These are phyloP conservation scores for Plagiodera versicolora DNA, from an alignment of 2,888 invertebrate genomes.

Conservation along the genomic window DNA sequence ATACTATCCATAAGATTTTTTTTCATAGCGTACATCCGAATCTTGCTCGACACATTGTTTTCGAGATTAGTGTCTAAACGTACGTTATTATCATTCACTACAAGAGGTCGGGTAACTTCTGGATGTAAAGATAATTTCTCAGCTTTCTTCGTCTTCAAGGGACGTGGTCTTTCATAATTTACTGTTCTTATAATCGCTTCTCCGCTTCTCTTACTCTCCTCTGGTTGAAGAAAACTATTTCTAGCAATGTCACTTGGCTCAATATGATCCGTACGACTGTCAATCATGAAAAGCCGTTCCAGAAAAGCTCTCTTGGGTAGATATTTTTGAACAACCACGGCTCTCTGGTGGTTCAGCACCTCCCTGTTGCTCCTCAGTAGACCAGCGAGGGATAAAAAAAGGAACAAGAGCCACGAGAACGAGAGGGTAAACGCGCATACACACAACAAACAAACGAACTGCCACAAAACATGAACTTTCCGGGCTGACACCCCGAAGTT, in stretches of 20 bases:
- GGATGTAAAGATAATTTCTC: neutral
- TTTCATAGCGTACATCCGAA: neutral
- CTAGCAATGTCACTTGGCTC: conserved; percentile 28
- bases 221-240: conserved; percentile 9
- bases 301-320: conserved; percentile 29
- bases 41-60: neutral
- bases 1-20: neutral
- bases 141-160: neutral
- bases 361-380: conserved; percentile 33
- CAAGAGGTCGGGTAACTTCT: neutral
- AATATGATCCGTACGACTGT: conserved; percentile 30
- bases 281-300: conserved; percentile 33
- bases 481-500: conserved; percentile 20
- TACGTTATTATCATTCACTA: neutral
- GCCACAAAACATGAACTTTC: conserved; percentile 32
- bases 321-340: conserved; percentile 28
- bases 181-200: neutral
- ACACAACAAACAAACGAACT: conserved; percentile 30
- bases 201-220: neutral
- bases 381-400: conserved; percentile 19
- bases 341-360: conserved; percentile 33
- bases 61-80: neutral
- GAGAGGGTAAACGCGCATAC: conserved; percentile 23
- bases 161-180: neutral
- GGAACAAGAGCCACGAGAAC: conserved; percentile 28